Evolutionary conservation across 2,797 vertebrate species (phyloP).

Genomic region (Rhynchonycteris naso): DNA sequence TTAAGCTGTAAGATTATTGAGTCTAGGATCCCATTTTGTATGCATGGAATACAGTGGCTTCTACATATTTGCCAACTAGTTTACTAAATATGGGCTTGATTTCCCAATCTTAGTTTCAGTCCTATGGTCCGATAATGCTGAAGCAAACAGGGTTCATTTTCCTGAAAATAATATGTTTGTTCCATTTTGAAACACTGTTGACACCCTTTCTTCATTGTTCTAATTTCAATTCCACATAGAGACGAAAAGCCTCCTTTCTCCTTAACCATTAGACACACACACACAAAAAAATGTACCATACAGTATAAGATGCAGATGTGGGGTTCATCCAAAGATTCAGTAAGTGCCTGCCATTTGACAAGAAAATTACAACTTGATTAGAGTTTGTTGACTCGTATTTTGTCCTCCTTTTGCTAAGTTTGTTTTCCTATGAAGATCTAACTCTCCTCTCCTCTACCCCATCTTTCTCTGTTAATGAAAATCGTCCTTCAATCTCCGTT

Average conservation of each 20-base stretch:
- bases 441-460: neutral
- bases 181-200: constrained; percentile 70
- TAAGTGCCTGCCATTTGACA: constrained; percentile 44
- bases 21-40: neutral
- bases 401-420: neutral
- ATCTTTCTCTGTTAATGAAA: constrained; percentile 69
- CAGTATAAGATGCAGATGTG: neutral
- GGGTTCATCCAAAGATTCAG: constrained; percentile 40
- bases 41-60: neutral
- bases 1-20: neutral
- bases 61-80: neutral
- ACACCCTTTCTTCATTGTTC: constrained; percentile 59
- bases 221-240: constrained; percentile 60
- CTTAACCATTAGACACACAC: neutral
- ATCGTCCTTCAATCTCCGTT: constrained; percentile 74
- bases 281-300: neutral
- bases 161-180: constrained; percentile 59
- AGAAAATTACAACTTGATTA: constrained; percentile 68
- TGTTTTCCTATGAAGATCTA: constrained; percentile 42
- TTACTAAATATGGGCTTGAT: neutral
- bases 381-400: neutral
- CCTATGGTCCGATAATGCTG: constrained; percentile 59
- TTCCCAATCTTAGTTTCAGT: neutral
- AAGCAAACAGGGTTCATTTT: constrained; percentile 74
- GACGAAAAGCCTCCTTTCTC: neutral